Evolutionary conservation across 2,113 vertebrate species (phyloP).

Genomic region (Hyla sarda): DNA sequence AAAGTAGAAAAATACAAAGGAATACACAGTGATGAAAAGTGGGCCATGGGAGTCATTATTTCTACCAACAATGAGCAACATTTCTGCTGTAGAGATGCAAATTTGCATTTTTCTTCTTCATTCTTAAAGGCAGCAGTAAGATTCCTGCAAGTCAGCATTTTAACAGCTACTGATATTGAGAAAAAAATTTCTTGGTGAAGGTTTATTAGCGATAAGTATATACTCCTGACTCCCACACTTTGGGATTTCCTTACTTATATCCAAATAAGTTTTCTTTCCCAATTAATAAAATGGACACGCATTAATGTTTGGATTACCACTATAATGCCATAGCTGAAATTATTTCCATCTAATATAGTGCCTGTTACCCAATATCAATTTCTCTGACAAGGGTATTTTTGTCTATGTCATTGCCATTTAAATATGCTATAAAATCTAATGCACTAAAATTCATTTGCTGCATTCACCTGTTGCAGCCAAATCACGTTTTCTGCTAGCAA

Average conservation of each 20-base stretch:
- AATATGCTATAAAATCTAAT: too few relatives aligned
- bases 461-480: too few relatives aligned
- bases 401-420: too few relatives aligned
- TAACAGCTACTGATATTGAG: not conserved
- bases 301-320: not conserved
- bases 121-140: not conserved
- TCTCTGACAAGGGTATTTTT: too few relatives aligned
- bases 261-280: not conserved
- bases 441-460: too few relatives aligned
- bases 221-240: not conserved
- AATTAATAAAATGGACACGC: not conserved
- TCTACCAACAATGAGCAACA: not conserved
- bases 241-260: not conserved
- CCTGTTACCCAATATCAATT: not conserved
- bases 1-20: constrained; percentile 20
- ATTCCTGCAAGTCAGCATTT: not conserved
- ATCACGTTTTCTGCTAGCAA: too few relatives aligned
- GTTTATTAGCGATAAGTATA: not conserved
- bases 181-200: not conserved
- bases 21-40: not conserved
- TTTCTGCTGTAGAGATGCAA: not conserved
- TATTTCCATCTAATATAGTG: not conserved
- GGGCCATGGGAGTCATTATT: constrained; percentile 19
- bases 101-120: not conserved
- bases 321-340: not conserved